phyloP scores from a whole-genome alignment of 2,888 invertebrate genomes.

The Sarcophaga rosellei region DNA sequence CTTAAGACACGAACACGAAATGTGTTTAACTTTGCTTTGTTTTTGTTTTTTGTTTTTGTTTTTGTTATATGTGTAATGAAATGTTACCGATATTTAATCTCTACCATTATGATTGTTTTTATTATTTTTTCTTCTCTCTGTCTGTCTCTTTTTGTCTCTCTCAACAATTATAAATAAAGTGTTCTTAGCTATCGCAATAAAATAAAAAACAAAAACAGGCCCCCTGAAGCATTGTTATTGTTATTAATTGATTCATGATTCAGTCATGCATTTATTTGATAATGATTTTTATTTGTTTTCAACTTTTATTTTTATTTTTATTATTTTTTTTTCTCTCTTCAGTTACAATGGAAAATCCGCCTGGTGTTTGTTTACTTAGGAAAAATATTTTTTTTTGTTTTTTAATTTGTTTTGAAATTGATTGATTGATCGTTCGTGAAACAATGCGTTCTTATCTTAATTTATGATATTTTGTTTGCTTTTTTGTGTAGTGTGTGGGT shows the following conservation, averaged over 20 bases:
- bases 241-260: conserved; percentile 61
- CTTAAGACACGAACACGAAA: conserved; percentile 54
- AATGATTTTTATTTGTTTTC: conserved; percentile 7
- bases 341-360: conserved; percentile 47
- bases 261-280: conserved; percentile 57
- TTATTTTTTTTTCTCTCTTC: background rate
- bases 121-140: background rate
- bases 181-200: background rate
- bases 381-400: conserved; percentile 33
- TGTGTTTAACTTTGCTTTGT: background rate
- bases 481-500: conserved; percentile 8
- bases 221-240: conserved; percentile 50
- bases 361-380: conserved; percentile 35
- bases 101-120: conserved; percentile 24
- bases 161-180: background rate
- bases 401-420: conserved; percentile 11
- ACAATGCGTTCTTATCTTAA: conserved; percentile 21
- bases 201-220: background rate
- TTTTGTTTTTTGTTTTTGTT: conserved; percentile 6
- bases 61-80: conserved; percentile 23
- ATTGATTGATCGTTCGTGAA: conserved; percentile 38
- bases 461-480: background rate
- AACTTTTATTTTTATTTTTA: background rate
- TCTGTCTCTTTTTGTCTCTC: background rate
- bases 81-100: conserved; percentile 31